Evolutionary conservation across 2,113 vertebrate genomes (phyloP).

Genomic region (Ptilorrhoa leucosticta): DNA sequence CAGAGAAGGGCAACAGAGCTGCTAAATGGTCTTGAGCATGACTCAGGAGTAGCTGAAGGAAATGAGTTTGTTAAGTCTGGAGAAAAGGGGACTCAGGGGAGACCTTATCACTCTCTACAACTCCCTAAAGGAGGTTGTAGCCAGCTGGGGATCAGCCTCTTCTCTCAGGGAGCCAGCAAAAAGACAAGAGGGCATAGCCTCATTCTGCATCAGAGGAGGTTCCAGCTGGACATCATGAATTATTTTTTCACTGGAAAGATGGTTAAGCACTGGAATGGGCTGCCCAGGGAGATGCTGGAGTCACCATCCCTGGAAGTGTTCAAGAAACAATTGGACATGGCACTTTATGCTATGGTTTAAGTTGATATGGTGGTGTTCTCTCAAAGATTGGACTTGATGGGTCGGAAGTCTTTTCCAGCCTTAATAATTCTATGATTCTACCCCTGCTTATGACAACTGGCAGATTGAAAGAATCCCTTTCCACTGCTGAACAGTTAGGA

Average conservation of each 20-base stretch:
- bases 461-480: background rate
- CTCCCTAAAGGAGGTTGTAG: background rate
- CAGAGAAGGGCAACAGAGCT: background rate
- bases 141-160: accelerated
- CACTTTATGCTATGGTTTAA: background rate
- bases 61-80: background rate
- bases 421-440: background rate
- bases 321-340: background rate
- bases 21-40: background rate
- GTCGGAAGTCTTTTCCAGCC: background rate
- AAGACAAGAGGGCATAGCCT: background rate
- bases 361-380: background rate
- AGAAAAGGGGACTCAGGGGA: background rate
- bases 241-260: background rate
- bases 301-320: background rate
- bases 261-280: background rate
- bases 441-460: background rate
- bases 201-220: background rate
- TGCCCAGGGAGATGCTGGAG: background rate
- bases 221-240: background rate
- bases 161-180: background rate
- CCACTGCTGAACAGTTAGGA: background rate
- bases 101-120: background rate
- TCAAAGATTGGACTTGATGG: background rate
- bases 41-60: background rate